These are phyloP conservation scores for Hydractinia symbiolongicarpus DNA, from an alignment of 30 jellyfish, hydroid and myxozoan genomes.

Conservation along the genomic window DNA sequence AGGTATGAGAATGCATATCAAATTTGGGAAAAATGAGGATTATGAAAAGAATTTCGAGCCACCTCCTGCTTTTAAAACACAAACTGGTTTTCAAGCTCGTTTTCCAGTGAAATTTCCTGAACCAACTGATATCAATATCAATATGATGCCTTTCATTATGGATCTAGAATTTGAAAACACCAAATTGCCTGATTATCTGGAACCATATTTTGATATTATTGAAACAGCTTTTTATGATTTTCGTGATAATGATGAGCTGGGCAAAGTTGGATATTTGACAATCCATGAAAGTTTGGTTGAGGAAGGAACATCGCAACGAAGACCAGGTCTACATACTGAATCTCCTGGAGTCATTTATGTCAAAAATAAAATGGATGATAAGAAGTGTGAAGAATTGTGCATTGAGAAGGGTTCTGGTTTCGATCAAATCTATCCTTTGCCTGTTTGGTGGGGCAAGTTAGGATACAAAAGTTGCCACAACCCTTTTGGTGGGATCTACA, in stretches of 20 bases:
- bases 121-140: constrained; percentile 41
- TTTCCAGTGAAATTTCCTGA: constrained; percentile 30
- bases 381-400: not conserved
- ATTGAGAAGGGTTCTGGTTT: constrained; percentile 18
- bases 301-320: constrained; percentile 40
- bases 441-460: not conserved
- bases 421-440: not conserved
- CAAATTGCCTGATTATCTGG: constrained; percentile 32
- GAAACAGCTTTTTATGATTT: not conserved
- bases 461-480: not conserved
- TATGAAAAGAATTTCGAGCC: not conserved
- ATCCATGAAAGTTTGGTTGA: constrained; percentile 56
- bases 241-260: constrained; percentile 12
- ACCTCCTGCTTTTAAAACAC: not conserved
- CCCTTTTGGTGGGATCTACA: constrained; percentile 49
- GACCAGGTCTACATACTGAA: constrained; percentile 77
- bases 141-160: constrained; percentile 75
- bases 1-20: constrained; percentile 32
- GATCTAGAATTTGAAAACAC: constrained; percentile 7
- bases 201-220: constrained; percentile 29
- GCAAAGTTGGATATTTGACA: constrained; percentile 51
- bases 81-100: not conserved
- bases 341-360: constrained; percentile 51
- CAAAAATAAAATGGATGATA: not conserved
- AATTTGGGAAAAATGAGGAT: not conserved